These are phyloP conservation scores for Pseudeuparius sepicola DNA, from an alignment of 2,888 invertebrate genomes.

Conservation along the genomic window DNA sequence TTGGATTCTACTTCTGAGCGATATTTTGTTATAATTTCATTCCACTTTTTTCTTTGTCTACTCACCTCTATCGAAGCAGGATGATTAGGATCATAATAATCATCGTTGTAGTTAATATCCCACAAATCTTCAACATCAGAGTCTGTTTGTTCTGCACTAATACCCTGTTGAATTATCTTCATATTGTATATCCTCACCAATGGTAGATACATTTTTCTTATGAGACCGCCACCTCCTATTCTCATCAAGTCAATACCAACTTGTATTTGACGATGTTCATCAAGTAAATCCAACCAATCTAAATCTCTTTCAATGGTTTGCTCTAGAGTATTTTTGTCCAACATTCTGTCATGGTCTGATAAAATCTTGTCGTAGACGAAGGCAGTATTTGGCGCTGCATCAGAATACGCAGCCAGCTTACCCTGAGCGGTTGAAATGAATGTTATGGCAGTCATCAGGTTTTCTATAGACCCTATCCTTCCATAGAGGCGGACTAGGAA, in stretches of 20 bases:
- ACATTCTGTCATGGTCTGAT: slow-evolving; percentile 26
- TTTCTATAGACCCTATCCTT: slow-evolving; percentile 6
- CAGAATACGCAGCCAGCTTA: slow-evolving; percentile 14
- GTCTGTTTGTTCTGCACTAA: background rate
- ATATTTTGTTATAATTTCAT: slow-evolving; percentile 21
- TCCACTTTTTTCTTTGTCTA: slow-evolving; percentile 23
- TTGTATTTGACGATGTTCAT: slow-evolving; percentile 20
- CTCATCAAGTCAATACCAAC: slow-evolving; percentile 19
- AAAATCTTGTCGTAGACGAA: slow-evolving; percentile 21
- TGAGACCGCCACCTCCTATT: slow-evolving; percentile 19
- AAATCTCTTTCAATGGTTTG: slow-evolving; percentile 21
- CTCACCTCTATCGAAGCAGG: slow-evolving; percentile 23
- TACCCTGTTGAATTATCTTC: slow-evolving; percentile 8
- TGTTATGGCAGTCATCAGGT: slow-evolving; percentile 10
- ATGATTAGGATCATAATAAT: slow-evolving; percentile 18
- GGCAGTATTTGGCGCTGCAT: slow-evolving; percentile 16
- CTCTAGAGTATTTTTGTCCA: slow-evolving; percentile 20
- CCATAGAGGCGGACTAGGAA: no score
- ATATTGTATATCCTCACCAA: slow-evolving; percentile 19
- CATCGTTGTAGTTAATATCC: slow-evolving; percentile 2
- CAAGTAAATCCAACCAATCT: slow-evolving; percentile 23
- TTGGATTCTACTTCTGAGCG: slow-evolving; percentile 18
- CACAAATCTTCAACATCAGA: slow-evolving; percentile 12
- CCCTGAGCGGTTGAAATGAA: slow-evolving; percentile 10
- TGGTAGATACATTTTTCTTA: slow-evolving; percentile 21